Evolutionary conservation across 92 coral and sea anemone species (phyloP).

Genomic region (Isaurus tuberculatus): DNA sequence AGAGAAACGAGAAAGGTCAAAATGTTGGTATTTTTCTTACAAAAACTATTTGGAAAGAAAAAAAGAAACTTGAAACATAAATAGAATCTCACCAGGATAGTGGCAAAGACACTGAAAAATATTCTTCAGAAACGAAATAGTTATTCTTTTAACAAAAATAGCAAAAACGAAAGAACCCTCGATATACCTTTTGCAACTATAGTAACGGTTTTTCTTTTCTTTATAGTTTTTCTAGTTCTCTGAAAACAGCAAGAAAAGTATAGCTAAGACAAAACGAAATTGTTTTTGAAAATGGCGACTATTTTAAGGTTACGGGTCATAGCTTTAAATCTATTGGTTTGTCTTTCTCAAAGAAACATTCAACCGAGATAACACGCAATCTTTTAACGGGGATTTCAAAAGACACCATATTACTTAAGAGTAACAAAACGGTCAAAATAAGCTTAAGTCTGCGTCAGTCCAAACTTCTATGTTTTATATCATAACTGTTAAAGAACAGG

Average conservation of each 20-base stretch:
- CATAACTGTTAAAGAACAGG: background rate
- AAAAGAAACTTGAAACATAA: background rate
- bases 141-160: conserved; percentile 22
- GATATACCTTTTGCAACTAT: background rate
- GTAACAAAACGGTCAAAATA: background rate
- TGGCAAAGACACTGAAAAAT: background rate
- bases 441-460: background rate
- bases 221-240: background rate
- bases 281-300: background rate
- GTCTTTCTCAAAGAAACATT: background rate
- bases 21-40: background rate
- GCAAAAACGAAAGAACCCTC: background rate
- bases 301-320: conserved; percentile 43
- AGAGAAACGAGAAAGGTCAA: background rate
- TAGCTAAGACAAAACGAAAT: background rate
- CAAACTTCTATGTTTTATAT: background rate
- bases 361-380: conserved; percentile 29
- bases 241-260: background rate
- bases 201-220: background rate
- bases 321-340: conserved; percentile 33
- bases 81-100: conserved; percentile 25
- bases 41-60: background rate
- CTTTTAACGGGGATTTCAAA: background rate
- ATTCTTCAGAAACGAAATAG: conserved; percentile 9
- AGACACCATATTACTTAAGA: background rate